A percentile compares a stretch with the other conserved stretches of the same genome.
Evolutionary conservation across 37 sponge, comb jelly and placozoan genomes (phyloP).

Genomic region (Beroe forskalii): DNA sequence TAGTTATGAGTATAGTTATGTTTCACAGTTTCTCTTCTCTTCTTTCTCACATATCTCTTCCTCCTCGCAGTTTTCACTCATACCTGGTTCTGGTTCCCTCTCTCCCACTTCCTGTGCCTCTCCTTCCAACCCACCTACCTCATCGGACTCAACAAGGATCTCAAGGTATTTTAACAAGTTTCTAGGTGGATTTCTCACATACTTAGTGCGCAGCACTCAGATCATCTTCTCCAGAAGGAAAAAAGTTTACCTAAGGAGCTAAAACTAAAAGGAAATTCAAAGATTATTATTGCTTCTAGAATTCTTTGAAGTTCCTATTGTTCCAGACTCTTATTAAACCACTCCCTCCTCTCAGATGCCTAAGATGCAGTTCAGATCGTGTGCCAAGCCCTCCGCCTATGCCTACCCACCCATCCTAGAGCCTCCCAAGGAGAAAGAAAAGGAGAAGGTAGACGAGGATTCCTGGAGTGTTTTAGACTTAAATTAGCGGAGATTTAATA

Average conservation of each 20-base stretch:
- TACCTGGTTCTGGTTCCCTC: conserved; percentile 99
- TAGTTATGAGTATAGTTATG: no score
- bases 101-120: conserved; percentile 91
- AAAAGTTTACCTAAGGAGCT: not conserved
- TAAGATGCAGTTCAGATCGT: conserved; percentile 80
- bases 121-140: conserved; percentile 91
- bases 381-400: conserved; percentile 87
- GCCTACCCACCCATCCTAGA: conserved; percentile 85
- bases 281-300: not conserved
- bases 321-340: no score
- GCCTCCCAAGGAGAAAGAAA: conserved; percentile 87
- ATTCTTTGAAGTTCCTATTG: no score
- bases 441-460: conserved; percentile 87
- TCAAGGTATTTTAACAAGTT: conserved; percentile 76
- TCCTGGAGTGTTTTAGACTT: no score
- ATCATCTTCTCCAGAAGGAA: no score
- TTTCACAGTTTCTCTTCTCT: no score
- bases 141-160: conserved; percentile 84
- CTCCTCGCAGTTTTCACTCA: conserved; percentile 78
- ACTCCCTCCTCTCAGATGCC: conserved; percentile 81
- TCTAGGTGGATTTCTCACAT: no score
- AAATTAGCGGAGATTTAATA: no score
- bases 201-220: no score
- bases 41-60: no score
- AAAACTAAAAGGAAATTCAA: not conserved